Base-by-base conservation (phyloP, 2,113 vertebrate genomes). In the Odontophorus gujanensis region DNA sequence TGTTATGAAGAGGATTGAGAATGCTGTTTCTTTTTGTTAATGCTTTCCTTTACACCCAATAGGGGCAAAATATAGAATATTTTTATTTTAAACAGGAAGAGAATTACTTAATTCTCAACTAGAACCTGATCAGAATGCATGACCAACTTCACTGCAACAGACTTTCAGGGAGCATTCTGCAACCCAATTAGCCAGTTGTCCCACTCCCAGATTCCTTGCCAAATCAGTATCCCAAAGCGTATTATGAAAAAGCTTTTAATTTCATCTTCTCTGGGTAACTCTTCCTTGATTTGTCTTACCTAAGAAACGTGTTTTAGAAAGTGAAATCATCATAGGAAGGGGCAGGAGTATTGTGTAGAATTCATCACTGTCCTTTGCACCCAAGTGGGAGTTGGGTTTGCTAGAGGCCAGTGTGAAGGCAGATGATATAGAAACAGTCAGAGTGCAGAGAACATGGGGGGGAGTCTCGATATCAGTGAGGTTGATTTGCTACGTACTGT, bases 381-480 rank as follows among this genome's bases (percentile, higher is more conserved):
- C 58, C 81, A 62, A 55, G 66, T 38, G 47, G 50, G 78, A 93
- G 61, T 48, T 90, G 36, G 48, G 63, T 32, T 82, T 62, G 32
- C 43, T 40, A 71, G 79, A 85, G 75, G n/a, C 90, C 61, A 10
- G 10, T 51, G 17, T 24, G 38, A 91, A 43, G 72, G 42, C 34
- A 43, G 65, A 55, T 85, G 76, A 94, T 88, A 66, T 21, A 83
- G 80, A 67, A 92, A 55, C 68, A 92, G 32, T 48, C 73, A 55
- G 50, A 71, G 53, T 72, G 69, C 47, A 74, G 65, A 61, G 81
- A 45, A 36, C 71, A 51, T 80, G 32, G 62, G 86, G 53, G 53
- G 53, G 75, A 84, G 47, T 40, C 84, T 93, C 51, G 50, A 50
- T 90, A 86, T 40, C 66, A 83, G 92, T 97, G 89, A 91, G 55